Evolutionary conservation across 37 sponge, comb jelly and placozoan species (phyloP), one percentile per base, ranked within the genome.

Genomic region (Mnemiopsis leidyi): DNA sequence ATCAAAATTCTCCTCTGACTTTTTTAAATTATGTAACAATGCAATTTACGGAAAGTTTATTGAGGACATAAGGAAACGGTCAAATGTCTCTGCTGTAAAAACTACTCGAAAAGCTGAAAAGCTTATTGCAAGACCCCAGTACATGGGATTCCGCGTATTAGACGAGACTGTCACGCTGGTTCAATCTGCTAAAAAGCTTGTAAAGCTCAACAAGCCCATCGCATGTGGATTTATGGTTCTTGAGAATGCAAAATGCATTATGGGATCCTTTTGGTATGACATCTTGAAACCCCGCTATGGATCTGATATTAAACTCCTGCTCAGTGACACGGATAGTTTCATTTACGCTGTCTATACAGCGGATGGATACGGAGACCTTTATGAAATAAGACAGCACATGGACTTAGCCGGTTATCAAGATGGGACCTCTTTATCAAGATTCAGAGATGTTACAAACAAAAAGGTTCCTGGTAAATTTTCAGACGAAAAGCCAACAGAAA

Each of bases 401-500:
- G 82, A 79, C 37, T 34, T 79, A 23, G 31, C 82, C 35, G 82
- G 82, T 23, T 79, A 79, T 23, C 23, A 32, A 26, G 82, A 79
- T 36, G 26, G 26, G 38, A 79, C 82, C 18, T 2, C 37, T 5
- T 34, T 79, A 38, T 20, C 28, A 9, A 31, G 35, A 23, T 79
- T 79, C 82, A 21, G 7, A 26, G 18, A 20, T 7, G 20, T 26
- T 31, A 23, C 3, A 2, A 28, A 79, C 37, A 79, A 79, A 26
- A 79, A 79, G 26, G 82, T 79, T 2, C 82, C 82, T 36, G 82
- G 82, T 23, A 79, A 79, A 36, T n/a, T n/a, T n/a, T n/a, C n/a
- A n/a, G n/a, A n/a, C n/a, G n/a, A n/a, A n/a, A n/a, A n/a, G n/a
- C n/a, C 82, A 21, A 79, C 36, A 36, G 82, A 79, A 13, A 79